These are phyloP conservation scores for Gryllus bimaculatus DNA, from an alignment of 1,140 invertebrate species.

Conservation along the genomic window DNA sequence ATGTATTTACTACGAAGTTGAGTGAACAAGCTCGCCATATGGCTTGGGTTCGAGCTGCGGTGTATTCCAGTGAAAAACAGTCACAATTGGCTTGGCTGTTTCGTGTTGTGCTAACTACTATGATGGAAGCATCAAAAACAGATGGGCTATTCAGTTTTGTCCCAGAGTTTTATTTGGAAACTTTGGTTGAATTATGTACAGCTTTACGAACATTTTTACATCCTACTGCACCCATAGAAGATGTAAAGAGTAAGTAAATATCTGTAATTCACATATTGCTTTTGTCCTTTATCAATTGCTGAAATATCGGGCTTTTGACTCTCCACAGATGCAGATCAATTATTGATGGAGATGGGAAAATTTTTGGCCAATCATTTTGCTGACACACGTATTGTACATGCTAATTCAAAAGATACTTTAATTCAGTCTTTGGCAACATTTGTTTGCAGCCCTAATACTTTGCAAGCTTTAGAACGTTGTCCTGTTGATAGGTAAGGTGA, in stretches of 20 bases:
- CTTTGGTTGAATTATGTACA: constrained; percentile 54
- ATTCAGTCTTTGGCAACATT: constrained; percentile 67
- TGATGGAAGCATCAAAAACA: constrained; percentile 46
- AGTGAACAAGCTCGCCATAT: constrained; percentile 48
- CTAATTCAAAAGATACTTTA: constrained; percentile 64
- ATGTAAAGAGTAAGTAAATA: constrained; percentile 39
- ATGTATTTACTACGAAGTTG: constrained; percentile 47
- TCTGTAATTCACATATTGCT: background rate
- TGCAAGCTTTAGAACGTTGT: constrained; percentile 52
- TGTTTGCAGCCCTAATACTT: constrained; percentile 47
- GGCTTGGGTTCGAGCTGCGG: constrained; percentile 50
- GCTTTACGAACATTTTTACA: constrained; percentile 51
- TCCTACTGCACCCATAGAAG: constrained; percentile 48
- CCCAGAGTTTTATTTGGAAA: constrained; percentile 72
- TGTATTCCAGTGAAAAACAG: constrained; percentile 52
- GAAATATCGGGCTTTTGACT: background rate
- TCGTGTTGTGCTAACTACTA: constrained; percentile 43
- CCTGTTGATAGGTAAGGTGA: constrained; percentile 38
- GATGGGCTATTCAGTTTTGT: constrained; percentile 66
- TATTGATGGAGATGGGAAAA: constrained; percentile 53
- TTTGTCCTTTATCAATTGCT: background rate
- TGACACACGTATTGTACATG: constrained; percentile 62
- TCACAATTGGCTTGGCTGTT: constrained; percentile 49
- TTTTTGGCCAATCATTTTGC: constrained; percentile 68
- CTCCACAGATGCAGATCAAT: constrained; percentile 34